Evolutionary conservation across 2,888 invertebrate species (phyloP), one percentile per base, ranked within the genome.

Genomic region (Augiades crinisus): DNA sequence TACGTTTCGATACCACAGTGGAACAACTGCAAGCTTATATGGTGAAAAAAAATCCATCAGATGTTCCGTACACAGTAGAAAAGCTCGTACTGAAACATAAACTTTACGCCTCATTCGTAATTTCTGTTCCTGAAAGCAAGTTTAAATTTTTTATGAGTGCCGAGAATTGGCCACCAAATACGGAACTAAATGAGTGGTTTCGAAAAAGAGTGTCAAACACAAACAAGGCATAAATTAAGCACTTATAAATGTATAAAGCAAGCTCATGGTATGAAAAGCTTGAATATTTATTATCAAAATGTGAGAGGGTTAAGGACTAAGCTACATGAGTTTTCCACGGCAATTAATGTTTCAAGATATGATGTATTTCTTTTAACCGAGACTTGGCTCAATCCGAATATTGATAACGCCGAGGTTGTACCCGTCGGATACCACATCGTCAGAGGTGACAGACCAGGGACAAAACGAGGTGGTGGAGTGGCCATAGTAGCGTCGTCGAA

Each of bases 61-160:
- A 13, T 8, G 1, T n/a, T 13, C 21, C 44, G 1, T 44, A 44
- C 12, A 5, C 3, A 1, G 44, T 44, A 8, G 33, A 44, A 14
- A 43, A 44, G 12, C 3, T 44, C 8, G 33, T 12, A 4, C 12
- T 44, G 1, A 44, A 33, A 7, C 44, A 44, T 13, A 5, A 3
- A 5, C 5, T 8, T 13, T 44, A 44, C 5, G 31, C 44, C 8
- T 44, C 44, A 1, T 44, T 44, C 10, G n/a, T n/a, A 5, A 6
- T 41, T 2, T 21, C 41, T 2, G 43, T 44, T 2, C 31, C 31
- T 4, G 43, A 44, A 13, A 44, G 43, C 21, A 6, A 6, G n/a
- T 44, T 44, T 44, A 31, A 31, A 2, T 44, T 44, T 44, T 44
- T 44, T 21, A 44, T 44, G 43, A 31, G 19, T 13, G 16, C 43